Evolutionary conservation across 2,888 invertebrate species (phyloP).

Genomic region (Melinaea marsaeus): DNA sequence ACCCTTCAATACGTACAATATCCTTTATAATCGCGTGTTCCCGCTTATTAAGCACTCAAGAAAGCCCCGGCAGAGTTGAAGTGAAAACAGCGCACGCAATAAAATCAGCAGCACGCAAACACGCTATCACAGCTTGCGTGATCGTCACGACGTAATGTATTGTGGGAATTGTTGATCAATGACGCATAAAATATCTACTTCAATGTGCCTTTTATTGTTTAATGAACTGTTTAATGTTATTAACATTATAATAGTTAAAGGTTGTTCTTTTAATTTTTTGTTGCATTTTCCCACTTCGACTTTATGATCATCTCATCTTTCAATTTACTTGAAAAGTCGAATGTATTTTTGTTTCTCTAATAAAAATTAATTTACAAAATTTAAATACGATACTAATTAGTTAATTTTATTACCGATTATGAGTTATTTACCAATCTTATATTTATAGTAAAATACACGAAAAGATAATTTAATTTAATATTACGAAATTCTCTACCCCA

Average conservation of each 20-base stretch:
- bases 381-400: too few species aligned
- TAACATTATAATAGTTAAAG: not conserved
- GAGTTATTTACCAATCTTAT: too few species aligned
- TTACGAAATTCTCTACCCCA: too few species aligned
- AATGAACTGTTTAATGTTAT: conserved; percentile 5
- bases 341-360: too few species aligned
- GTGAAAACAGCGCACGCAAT: conserved; percentile 67
- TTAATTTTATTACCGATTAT: too few species aligned
- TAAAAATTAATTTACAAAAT: too few species aligned
- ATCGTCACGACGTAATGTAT: conserved; percentile 38
- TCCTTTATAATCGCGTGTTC: conserved; percentile 38
- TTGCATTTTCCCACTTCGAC: too few species aligned
- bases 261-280: too few species aligned
- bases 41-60: conserved; percentile 70
- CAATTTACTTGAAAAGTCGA: too few species aligned
- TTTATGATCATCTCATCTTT: too few species aligned
- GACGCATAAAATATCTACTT: conserved; percentile 23
- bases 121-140: conserved; percentile 56
- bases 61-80: conserved; percentile 51
- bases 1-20: conserved; percentile 20
- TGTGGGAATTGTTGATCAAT: conserved; percentile 38
- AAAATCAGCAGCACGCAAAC: conserved; percentile 53
- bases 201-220: conserved; percentile 8
- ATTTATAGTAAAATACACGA: too few species aligned
- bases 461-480: too few species aligned